phyloP scores from a whole-genome alignment of 2,113 vertebrate genomes.

The Apeltes quadracus region DNA sequence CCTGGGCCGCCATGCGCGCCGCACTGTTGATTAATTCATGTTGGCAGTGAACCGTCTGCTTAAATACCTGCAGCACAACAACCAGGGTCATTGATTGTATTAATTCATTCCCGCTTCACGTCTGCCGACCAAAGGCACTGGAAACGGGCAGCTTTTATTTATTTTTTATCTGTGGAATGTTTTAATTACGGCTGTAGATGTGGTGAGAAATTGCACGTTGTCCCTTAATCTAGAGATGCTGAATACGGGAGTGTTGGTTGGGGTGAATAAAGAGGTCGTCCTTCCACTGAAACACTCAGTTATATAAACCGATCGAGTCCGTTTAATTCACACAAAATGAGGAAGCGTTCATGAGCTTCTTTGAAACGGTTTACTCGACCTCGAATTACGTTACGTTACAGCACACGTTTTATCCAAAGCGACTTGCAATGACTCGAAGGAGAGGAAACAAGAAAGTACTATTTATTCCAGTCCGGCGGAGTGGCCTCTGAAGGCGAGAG shows the following conservation, averaged over 20 bases:
- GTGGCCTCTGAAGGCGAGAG: too few relatives aligned
- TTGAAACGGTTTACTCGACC: background rate
- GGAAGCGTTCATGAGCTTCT: background rate
- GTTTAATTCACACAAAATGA: background rate
- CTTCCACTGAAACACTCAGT: background rate
- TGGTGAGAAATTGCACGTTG: slow-evolving; percentile 44
- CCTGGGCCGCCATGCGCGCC: slow-evolving; percentile 31
- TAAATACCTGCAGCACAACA: slow-evolving; percentile 60
- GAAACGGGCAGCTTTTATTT: slow-evolving; percentile 33
- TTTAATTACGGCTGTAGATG: slow-evolving; percentile 8
- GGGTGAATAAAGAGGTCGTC: background rate
- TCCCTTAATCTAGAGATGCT: slow-evolving; percentile 15
- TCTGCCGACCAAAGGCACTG: slow-evolving; percentile 44
- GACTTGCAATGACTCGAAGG: too few relatives aligned
- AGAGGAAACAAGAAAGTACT: too few relatives aligned
- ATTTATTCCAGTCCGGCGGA: too few relatives aligned
- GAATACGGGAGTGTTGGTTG: too few relatives aligned
- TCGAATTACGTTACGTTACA: too few relatives aligned
- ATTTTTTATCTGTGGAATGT: slow-evolving; percentile 26
- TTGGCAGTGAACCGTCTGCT: slow-evolving; percentile 42
- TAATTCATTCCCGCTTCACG: slow-evolving; percentile 53
- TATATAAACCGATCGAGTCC: too few relatives aligned
- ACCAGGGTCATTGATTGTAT: slow-evolving; percentile 60
- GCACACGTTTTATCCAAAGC: too few relatives aligned
- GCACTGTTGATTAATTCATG: slow-evolving; percentile 51